These are phyloP conservation scores for Diplodus sargus DNA, from an alignment of 2,797 vertebrate genomes.

Conservation along the genomic window DNA sequence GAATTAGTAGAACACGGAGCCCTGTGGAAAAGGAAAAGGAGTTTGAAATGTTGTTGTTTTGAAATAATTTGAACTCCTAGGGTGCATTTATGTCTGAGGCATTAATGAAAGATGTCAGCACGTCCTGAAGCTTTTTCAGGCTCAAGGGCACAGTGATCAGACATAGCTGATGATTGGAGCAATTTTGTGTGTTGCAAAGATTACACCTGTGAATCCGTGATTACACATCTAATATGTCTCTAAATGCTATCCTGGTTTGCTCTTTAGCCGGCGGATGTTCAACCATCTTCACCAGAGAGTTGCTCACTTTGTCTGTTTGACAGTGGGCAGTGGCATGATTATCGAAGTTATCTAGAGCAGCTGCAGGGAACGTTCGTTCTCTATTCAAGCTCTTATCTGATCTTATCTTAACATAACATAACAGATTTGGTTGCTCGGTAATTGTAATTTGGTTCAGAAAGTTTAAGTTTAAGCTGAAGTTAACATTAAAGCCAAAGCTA, in stretches of 20 bases:
- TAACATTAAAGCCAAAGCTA: too few species aligned
- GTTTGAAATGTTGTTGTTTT: constrained; percentile 33
- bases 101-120: constrained; percentile 14
- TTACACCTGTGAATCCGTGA: constrained; percentile 11
- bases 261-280: too few species aligned
- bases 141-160: constrained; percentile 8
- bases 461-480: too few species aligned
- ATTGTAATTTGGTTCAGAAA: too few species aligned
- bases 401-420: too few species aligned
- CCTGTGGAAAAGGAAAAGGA: constrained; percentile 40
- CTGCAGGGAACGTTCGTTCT: too few species aligned
- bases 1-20: constrained; percentile 48
- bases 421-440: too few species aligned
- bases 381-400: too few species aligned
- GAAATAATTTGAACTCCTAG: constrained; percentile 9
- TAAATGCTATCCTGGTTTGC: background rate
- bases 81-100: constrained; percentile 7
- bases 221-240: constrained; percentile 6
- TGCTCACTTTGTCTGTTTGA: too few species aligned
- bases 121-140: background rate
- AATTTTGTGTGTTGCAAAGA: constrained; percentile 2
- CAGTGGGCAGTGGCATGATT: too few species aligned
- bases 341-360: too few species aligned
- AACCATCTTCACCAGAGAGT: too few species aligned
- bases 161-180: constrained; percentile 6